Percentiles rank a stretch among this genome's conserved stretches.
phyloP scores from a whole-genome alignment of 2,113 vertebrate genomes.

The Puffinus mauretanicus region DNA sequence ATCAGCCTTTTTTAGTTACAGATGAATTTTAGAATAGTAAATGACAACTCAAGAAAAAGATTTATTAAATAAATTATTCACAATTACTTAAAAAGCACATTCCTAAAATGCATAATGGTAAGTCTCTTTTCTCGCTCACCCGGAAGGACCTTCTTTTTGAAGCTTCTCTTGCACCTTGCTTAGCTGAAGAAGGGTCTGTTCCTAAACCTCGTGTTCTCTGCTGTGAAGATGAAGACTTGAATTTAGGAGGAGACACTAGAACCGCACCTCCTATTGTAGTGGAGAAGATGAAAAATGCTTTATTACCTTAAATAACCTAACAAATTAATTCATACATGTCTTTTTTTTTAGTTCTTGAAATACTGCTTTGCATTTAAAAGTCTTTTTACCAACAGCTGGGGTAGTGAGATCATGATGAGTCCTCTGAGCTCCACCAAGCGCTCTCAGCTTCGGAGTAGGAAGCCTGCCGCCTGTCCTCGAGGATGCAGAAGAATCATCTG shows the following conservation, averaged over 20 bases:
- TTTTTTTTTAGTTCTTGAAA: background rate
- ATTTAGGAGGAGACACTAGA: slow-evolving; percentile 77
- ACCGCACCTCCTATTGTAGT: slow-evolving; percentile 76
- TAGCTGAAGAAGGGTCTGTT: slow-evolving; percentile 43
- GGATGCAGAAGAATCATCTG: slow-evolving; percentile 56
- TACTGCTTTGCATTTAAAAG: background rate
- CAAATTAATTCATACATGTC: background rate
- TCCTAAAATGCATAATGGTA: background rate
- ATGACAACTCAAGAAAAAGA: background rate
- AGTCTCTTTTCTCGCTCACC: slow-evolving; percentile 46
- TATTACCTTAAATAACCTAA: background rate
- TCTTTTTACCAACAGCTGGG: slow-evolving; percentile 76
- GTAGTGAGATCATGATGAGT: slow-evolving; percentile 82
- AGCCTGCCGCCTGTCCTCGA: slow-evolving; percentile 70
- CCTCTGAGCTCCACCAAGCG: slow-evolving; percentile 63
- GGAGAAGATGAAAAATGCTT: background rate
- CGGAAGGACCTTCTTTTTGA: slow-evolving; percentile 22
- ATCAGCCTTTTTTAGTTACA: background rate
- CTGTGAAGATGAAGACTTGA: slow-evolving; percentile 49
- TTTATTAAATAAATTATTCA: background rate
- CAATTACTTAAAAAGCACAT: background rate
- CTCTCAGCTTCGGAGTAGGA: slow-evolving; percentile 76
- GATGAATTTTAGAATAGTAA: background rate
- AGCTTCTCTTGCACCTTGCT: slow-evolving; percentile 20
- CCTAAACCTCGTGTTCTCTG: slow-evolving; percentile 47